Conservation (phyloP, 2,113 vertebrate species). For the Steatornis caripensis region DNA sequence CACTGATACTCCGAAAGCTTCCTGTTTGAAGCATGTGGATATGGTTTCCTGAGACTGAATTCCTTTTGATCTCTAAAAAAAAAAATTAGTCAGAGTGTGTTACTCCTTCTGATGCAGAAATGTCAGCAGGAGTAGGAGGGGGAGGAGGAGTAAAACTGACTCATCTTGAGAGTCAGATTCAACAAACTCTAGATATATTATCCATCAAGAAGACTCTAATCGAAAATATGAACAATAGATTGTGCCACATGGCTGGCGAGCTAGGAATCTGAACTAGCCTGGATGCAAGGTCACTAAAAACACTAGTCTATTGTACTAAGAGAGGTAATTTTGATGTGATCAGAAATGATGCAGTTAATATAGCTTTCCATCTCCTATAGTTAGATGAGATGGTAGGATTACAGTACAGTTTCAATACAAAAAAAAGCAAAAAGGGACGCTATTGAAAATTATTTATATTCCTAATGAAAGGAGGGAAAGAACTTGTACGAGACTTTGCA, state of each 20-base stretch:
- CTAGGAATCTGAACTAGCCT: neutral
- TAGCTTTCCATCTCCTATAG: neutral
- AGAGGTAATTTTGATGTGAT: neutral
- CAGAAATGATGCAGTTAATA: neutral
- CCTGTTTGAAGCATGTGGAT: neutral
- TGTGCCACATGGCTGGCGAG: neutral
- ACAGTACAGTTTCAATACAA: neutral
- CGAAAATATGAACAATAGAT: neutral
- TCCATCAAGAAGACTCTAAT: neutral
- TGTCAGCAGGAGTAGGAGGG: conserved; percentile 30
- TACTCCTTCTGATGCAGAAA: conserved; percentile 34
- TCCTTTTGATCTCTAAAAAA: conserved; percentile 12
- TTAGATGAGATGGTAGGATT: neutral
- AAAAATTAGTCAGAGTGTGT: conserved; percentile 13
- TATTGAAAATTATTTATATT: neutral
- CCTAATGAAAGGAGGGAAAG: neutral
- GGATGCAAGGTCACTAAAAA: neutral
- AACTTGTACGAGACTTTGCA: neutral
- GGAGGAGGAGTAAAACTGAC: conserved; percentile 49
- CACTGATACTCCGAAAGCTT: neutral
- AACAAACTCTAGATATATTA: conserved; percentile 24
- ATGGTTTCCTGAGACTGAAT: neutral
- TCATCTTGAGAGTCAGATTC: conserved; percentile 36
- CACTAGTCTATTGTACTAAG: neutral
- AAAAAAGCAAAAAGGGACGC: neutral